Evolutionary conservation across 2,113 vertebrate genomes (phyloP), one percentile per base, ranked within the genome.

Genomic region (Promerops cafer): DNA sequence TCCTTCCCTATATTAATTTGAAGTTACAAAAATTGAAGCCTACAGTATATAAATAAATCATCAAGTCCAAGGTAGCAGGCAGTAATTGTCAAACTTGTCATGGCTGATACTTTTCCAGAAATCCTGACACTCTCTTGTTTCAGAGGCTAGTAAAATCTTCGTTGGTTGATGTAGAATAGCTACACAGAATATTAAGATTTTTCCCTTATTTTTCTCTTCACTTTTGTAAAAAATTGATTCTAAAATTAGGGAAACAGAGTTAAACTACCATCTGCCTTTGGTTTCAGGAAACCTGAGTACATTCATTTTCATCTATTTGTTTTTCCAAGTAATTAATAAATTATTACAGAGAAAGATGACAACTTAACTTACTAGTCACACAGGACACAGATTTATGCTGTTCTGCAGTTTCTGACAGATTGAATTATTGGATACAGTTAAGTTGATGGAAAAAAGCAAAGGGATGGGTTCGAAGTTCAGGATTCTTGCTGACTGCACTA

Each of bases 261-360:
- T 33, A 82, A 90, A 76, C 64, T 64, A 14, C 40, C 30, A 76
- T 71, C 74, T 90, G 35, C 8, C 52, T 94, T 90, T 68, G 5
- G 16, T 18, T 90, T 39, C 13, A 56, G 30, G 83, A 84, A 87
- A 60, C 3, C 9, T 26, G 45, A 85, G 56, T 87, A 53, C 33
- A 78, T 97, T 87, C 84, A 59, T 93, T 93, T 93, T 89, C 30
- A 79, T 87, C 65, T 84, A 78, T 37, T 89, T 89, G 26, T 87
- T 94, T 95, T 54, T 87, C 33, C 56, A 82, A 60, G 60, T 94
- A 93, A 83, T 91, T 91, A 85, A 91, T 87, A 64, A 84, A 85
- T 79, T 5, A 91, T 94, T 94, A 87, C n/a, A 85, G 69, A 44
- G 33, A 82, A 91, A 87, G 27, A 64, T 82, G 69, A 66, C 78